Percentiles rank a stretch among this genome's conserved stretches.
Conservation (phyloP, 2,797 vertebrate genomes). For the Danionella dracula region DNA sequence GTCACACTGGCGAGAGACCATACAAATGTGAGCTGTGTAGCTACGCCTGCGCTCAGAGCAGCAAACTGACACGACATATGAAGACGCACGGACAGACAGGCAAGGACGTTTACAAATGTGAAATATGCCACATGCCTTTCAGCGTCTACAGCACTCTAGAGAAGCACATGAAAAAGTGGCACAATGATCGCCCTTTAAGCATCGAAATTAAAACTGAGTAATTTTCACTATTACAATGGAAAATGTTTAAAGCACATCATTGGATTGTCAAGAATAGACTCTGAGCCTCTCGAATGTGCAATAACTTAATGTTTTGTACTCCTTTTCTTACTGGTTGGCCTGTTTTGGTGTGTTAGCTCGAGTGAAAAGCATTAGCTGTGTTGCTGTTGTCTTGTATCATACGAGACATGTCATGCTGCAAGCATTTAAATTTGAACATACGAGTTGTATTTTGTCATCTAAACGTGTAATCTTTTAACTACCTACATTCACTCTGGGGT, state of each 20-base stretch:
- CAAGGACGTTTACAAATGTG: slow-evolving; percentile 99
- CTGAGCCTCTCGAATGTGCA: slow-evolving; percentile 99
- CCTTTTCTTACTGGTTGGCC: slow-evolving; percentile 88
- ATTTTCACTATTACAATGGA: slow-evolving; percentile 49
- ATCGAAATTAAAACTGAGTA: slow-evolving; percentile 99
- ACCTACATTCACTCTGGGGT: slow-evolving; percentile 62
- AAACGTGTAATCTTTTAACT: slow-evolving; percentile 17
- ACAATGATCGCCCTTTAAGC: slow-evolving; percentile 95
- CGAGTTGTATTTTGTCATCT: slow-evolving; percentile 80
- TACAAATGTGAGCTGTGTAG: slow-evolving; percentile 99
- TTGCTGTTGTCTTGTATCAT: slow-evolving; percentile 79
- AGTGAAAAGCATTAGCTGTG: slow-evolving; percentile 86
- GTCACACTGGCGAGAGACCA: slow-evolving; percentile 96
- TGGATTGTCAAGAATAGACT: slow-evolving; percentile 83
- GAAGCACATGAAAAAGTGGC: slow-evolving; percentile 99
- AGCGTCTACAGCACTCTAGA: slow-evolving; percentile 99
- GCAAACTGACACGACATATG: slow-evolving; percentile 99
- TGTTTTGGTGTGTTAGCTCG: slow-evolving; percentile 96
- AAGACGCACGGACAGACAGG: slow-evolving; percentile 99
- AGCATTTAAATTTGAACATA: slow-evolving; percentile 90
- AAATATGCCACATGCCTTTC: slow-evolving; percentile 99
- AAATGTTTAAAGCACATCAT: slow-evolving; percentile 72
- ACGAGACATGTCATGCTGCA: slow-evolving; percentile 81
- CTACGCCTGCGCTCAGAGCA: slow-evolving; percentile 98
- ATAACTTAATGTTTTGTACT: slow-evolving; percentile 99